Base-by-base conservation (phyloP, 2,888 invertebrate species). In the Macaria liturata region DNA sequence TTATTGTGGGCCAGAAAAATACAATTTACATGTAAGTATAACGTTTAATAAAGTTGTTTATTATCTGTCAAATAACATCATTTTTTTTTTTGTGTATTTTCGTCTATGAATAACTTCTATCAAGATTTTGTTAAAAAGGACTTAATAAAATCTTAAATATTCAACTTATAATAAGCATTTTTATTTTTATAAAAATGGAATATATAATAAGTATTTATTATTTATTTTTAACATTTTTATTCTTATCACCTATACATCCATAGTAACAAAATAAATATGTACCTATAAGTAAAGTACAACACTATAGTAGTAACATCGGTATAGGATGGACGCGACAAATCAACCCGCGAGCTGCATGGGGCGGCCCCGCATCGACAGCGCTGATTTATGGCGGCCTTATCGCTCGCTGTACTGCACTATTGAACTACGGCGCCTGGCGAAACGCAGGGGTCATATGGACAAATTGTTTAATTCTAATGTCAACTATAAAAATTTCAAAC, bases 311-410 rank as follows among this genome's bases (percentile, higher is more conserved):
- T 59, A 75, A 80, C 74, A 82, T 83, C 78, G 72, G 75, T 75
- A 75, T 84, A 82, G 80, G 83, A 81, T 84, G 89, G 85, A 84
- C 85, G 84, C 88, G 88, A 91, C 91, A 91, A 91, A 91, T 90
- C 90, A 91, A 86, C 78, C 75, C 83, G 78, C 84, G 86, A 80
- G 84, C 77, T 80, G 83, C 84, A 80, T 83, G 83, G 91, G 90
- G 86, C 88, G 87, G 86, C 84, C 81, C 87, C 80, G 80, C 77
- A 89, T 91, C 91, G 92, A 92, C 92, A 89, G 84, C 74, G 61
- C 83, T 91, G 92, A 92, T 92, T 92, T 92, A 92, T 90, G 72
- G 82, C 76, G 69, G 67, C 79, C 82, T 80, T 89, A 88, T 89
- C 88, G 82, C 80, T 76, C 78, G 70, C 64, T 67, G 44, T 54